These are phyloP conservation scores for Myotis myotis DNA, from an alignment of 2,797 vertebrate genomes.

Conservation along the genomic window DNA sequence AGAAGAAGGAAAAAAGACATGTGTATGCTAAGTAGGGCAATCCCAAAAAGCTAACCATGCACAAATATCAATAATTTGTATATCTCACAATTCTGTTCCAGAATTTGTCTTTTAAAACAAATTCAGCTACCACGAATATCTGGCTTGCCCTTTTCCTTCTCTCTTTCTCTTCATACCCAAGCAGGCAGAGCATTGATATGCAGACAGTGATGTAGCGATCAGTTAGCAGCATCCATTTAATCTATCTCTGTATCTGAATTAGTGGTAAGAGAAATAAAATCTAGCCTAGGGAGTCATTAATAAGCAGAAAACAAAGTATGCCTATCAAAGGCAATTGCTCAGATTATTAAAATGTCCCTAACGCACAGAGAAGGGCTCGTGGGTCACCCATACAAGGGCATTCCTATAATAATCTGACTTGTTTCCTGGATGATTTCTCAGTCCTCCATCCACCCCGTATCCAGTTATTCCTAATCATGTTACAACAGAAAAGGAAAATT, in stretches of 20 bases:
- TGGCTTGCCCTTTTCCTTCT: background rate
- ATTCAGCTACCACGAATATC: background rate
- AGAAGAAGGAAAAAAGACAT: background rate
- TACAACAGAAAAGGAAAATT: constrained; percentile 15
- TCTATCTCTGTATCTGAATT: constrained; percentile 57
- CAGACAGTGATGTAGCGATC: constrained; percentile 40
- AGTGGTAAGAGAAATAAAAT: constrained; percentile 55
- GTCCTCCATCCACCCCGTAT: background rate
- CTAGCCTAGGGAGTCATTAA: constrained; percentile 55
- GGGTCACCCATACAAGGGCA: background rate
- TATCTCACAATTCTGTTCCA: background rate
- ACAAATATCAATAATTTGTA: background rate
- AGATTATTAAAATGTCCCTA: constrained; percentile 50
- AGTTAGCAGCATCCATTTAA: constrained; percentile 39
- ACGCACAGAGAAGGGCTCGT: background rate
- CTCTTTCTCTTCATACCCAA: background rate
- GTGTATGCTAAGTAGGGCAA: background rate
- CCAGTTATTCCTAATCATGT: background rate
- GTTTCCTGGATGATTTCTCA: constrained; percentile 17
- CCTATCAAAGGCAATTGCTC: constrained; percentile 54
- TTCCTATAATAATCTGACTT: background rate
- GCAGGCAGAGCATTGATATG: constrained; percentile 41
- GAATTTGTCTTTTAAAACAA: constrained; percentile 44
- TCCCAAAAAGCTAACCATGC: background rate
- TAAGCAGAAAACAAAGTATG: constrained; percentile 65